Base-by-base conservation (phyloP, 2,797 vertebrate species). In the Myoxocephalus aenaeus region DNA sequence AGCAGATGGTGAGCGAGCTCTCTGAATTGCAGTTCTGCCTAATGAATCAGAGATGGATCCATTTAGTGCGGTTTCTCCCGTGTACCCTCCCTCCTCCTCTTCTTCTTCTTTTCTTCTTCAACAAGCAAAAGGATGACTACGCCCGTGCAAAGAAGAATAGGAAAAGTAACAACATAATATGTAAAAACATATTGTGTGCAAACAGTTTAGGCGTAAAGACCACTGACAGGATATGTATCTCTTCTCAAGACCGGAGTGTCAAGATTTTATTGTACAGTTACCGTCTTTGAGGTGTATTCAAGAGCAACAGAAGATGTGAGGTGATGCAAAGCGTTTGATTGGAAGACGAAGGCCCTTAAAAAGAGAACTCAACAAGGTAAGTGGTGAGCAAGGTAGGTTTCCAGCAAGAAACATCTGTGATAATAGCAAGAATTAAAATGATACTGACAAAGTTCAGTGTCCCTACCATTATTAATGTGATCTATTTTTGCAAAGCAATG, bases 41-140 rank as follows among this genome's bases (percentile, higher is more conserved):
- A 72, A 84, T 74, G 56, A 84, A 50, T 82, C 42, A 38, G 58
- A 50, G 44, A 59, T 64, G 36, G 59, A 65, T 65, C 73, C 27
- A 70, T 72, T 75, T 18, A 29, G 22, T 51, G 27, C 1, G 1
- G 65, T 66, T 36, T 67, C 34, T 69, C 53, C 22, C 25, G 11
- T 65, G 63, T n/a, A 15, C 0, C 44, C 11, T 70, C 9, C 20
- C n/a, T 11, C n/a, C 50, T 22, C 32, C 67, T 59, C n/a, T 57
- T 11, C n/a, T 20, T 22, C 32, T 70, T 59, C n/a, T 57, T 48
- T 59, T 32, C 22, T 57, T 65, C 56, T 48, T 50, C 40, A 42
- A n/a, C 9, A 56, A 18, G 25, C n/a, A 71, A 50, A 57, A 54
- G 46, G 1, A 14, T 17, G 18, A 74, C 15, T n/a, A 17, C 1